Base-by-base conservation (phyloP, 2,797 vertebrate species). In the Pterois miles region DNA sequence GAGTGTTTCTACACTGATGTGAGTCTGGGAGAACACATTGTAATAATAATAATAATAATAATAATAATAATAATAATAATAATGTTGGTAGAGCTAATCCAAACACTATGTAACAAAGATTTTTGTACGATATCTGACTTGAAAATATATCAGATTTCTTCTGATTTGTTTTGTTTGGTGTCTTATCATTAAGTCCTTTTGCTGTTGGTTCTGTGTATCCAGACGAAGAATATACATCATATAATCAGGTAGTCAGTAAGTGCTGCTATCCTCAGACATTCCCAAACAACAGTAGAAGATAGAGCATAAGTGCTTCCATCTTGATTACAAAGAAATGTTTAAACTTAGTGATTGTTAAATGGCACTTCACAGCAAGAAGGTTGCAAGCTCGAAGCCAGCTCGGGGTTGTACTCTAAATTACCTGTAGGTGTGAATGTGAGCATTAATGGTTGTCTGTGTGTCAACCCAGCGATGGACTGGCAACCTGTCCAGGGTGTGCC, bases 71-170 rank as follows among this genome's bases (percentile, higher is more conserved):
- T 70, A 48, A 69, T 63, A 56, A 65, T 59, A 52, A 65, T 52
- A 29, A 79, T 59, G 67, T 77, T 56, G 86, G 83, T 90, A 88
- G 78, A 64, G 70, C 77, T 80, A 31, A 65, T 59, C 69, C 53
- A 40, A 86, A 81, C 33, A 43, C 59, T 82, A 83, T 81, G 78
- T 80, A 81, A 87, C 52, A 79, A 65, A 53, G 54, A 56, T 27
- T 86, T 84, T 87, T 68, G 67, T 86, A 86, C 12, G 38, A 76
- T 64, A 53, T 74, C 58, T 57, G n/a, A 86, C 82, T 86, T 90
- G 50, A 82, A 86, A 91, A 92, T 82, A 87, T 73, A 91, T 9
- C 4, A 9, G 57, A 71, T 75, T 80, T 76, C 5, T 64, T 66
- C 76, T 36, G 7, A 73, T 75, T 23, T 20, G 3, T 46, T 80